Conservation (phyloP, 2,113 vertebrate species). For the Cheilinus undulatus region DNA sequence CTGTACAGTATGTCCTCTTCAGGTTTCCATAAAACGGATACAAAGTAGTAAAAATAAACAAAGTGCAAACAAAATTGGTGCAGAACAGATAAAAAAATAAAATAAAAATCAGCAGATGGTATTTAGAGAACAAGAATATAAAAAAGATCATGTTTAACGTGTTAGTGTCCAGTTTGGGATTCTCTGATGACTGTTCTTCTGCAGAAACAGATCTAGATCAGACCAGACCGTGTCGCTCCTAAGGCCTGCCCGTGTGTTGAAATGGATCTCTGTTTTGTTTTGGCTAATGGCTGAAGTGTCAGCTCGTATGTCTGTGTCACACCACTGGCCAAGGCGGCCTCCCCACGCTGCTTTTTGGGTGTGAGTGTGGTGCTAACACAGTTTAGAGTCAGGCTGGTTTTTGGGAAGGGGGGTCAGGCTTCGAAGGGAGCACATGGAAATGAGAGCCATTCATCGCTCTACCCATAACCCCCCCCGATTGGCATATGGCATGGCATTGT, state of each 20-base stretch:
- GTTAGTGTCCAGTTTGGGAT: neutral
- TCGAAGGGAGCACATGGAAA: slow-evolving; percentile 89
- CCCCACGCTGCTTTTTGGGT: slow-evolving; percentile 75
- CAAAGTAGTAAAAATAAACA: too few relatives aligned
- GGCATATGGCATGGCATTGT: slow-evolving; percentile 97
- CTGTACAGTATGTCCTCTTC: too few relatives aligned
- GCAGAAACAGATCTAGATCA: slow-evolving; percentile 6
- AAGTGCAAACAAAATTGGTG: too few relatives aligned
- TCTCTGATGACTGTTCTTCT: slow-evolving; percentile 6
- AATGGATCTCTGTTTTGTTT: slow-evolving; percentile 68
- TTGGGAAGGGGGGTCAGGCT: slow-evolving; percentile 69
- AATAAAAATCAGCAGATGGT: neutral
- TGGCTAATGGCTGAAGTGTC: slow-evolving; percentile 67
- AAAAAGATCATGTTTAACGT: neutral
- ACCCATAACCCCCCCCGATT: slow-evolving; percentile 67
- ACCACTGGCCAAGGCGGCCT: slow-evolving; percentile 83
- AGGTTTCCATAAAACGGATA: too few relatives aligned
- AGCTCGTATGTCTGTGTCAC: slow-evolving; percentile 80
- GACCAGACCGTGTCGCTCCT: slow-evolving; percentile 17
- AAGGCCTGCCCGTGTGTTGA: slow-evolving; percentile 22
- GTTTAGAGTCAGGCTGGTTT: slow-evolving; percentile 25
- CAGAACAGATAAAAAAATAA: neutral
- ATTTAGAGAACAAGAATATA: too few relatives aligned
- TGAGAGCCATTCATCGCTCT: slow-evolving; percentile 90
- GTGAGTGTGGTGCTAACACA: slow-evolving; percentile 27